Evolutionary conservation across 2,888 invertebrate species (phyloP).

Genomic region (Pachliopta kotzebuea): DNA sequence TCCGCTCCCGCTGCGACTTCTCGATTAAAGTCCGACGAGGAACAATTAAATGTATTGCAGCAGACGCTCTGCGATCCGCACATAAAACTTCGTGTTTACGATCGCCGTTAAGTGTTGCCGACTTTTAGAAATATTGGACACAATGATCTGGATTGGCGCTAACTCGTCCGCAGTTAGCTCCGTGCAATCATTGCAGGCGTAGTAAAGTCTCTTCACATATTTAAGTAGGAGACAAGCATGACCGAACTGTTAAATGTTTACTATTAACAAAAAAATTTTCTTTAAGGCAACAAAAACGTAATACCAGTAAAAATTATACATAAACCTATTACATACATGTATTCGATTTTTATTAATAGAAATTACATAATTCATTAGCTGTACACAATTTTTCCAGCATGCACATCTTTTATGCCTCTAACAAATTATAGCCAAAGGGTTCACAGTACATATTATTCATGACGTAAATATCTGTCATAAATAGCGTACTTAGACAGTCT

Average conservation of each 20-base stretch:
- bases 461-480: too few relatives aligned
- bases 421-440: too few relatives aligned
- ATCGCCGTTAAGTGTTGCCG: slow-evolving; percentile 30
- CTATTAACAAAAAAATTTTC: neutral
- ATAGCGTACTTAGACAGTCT: too few relatives aligned
- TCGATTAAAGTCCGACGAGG: slow-evolving; percentile 8
- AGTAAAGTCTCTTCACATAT: slow-evolving; percentile 4
- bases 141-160: slow-evolving; percentile 14
- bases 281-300: too few relatives aligned
- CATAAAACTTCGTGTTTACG: slow-evolving; percentile 55
- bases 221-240: neutral
- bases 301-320: too few relatives aligned
- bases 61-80: slow-evolving; percentile 36
- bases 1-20: slow-evolving; percentile 6
- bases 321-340: too few relatives aligned
- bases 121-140: slow-evolving; percentile 24
- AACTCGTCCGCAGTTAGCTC: slow-evolving; percentile 10
- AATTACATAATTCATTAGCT: too few relatives aligned
- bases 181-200: slow-evolving; percentile 1
- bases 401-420: too few relatives aligned
- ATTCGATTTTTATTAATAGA: neutral
- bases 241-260: neutral
- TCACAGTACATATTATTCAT: too few relatives aligned
- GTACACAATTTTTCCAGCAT: too few relatives aligned
- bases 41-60: slow-evolving; percentile 18